Evolutionary conservation across 2,888 invertebrate genomes (phyloP).

Genomic region (Bedellia somnulentella): DNA sequence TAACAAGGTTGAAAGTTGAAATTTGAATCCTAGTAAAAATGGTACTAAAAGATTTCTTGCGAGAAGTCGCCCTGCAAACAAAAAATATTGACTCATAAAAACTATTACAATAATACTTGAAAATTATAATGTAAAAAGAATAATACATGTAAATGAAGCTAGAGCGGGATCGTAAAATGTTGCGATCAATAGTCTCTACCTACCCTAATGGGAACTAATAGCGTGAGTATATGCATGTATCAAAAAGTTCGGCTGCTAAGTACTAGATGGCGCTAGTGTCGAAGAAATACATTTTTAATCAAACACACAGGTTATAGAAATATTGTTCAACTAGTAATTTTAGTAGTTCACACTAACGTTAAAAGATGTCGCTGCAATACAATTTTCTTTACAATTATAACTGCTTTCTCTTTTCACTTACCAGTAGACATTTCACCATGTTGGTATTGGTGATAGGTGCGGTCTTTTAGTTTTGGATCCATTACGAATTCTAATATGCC

Average conservation of each 20-base stretch:
- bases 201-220: too few species aligned
- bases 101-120: too few species aligned
- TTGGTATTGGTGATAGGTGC: conserved; percentile 46
- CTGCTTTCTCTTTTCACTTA: too few species aligned
- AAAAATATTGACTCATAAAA: conserved; percentile 2
- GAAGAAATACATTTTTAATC: too few species aligned
- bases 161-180: too few species aligned
- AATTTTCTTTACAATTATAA: too few species aligned
- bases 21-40: conserved; percentile 77
- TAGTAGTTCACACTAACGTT: conserved; percentile 13
- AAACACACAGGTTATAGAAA: not conserved
- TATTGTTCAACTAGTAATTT: not conserved
- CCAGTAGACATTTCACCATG: conserved; percentile 66
- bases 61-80: conserved; percentile 68
- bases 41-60: conserved; percentile 75
- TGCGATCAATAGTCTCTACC: too few species aligned
- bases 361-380: conserved; percentile 28
- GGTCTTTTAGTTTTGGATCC: conserved; percentile 61
- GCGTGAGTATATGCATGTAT: not conserved
- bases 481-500: conserved; percentile 76
- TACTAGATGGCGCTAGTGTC: conserved; percentile 20
- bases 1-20: conserved; percentile 73
- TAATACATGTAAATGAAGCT: too few species aligned
- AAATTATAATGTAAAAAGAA: too few species aligned
- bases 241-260: conserved; percentile 9